Base-by-base conservation (phyloP, 2,797 vertebrate genomes). In the Meda fulgida region DNA sequence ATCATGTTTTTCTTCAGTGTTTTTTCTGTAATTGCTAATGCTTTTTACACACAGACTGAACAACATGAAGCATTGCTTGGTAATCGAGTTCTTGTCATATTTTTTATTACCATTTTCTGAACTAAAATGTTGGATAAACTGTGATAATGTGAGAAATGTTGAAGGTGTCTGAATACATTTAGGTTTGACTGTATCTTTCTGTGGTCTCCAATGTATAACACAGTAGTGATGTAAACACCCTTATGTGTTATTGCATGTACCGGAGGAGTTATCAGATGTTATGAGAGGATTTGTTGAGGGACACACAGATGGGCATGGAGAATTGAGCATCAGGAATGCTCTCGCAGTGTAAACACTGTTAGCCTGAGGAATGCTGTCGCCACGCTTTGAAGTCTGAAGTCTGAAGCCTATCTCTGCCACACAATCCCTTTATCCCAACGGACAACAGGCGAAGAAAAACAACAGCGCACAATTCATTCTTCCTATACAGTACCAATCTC, bases 321-420 rank as follows among this genome's bases (percentile, higher is more conserved):
- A 95, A 96, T 93, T 92, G 94, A 95, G 92, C 94, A 92, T 91
- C 89, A 93, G 95, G 95, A 95, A 96, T 96, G 94, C 91, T 92
- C 91, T 91, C 92, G 89, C 94, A 95, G 93, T 93, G 94, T 95
- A 96, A 96, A 96, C 94, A 95, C 91, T 90, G 91, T 31, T 89
- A 91, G 90, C 89, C 83, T 87, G 89, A 88, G 93, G 92, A 94
- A 95, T 93, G 93, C 91, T 89, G 26, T 29, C 84, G 83, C 43
- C 87, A 82, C 31, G 85, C 94, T 96, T 95, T 96, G 95, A 96
- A 94, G 93, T 94, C 81, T 85, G 90, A 88, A 90, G 92, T 90
- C 90, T 85, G 90, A 88, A 90, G 92, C 90, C 90, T 46, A 90
- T 90, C 89, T 48, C 46, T 16, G 55, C 77, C 36, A 81, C 89